phyloP scores from a whole-genome alignment of 2,888 invertebrate genomes.

The Bugula neritina region DNA sequence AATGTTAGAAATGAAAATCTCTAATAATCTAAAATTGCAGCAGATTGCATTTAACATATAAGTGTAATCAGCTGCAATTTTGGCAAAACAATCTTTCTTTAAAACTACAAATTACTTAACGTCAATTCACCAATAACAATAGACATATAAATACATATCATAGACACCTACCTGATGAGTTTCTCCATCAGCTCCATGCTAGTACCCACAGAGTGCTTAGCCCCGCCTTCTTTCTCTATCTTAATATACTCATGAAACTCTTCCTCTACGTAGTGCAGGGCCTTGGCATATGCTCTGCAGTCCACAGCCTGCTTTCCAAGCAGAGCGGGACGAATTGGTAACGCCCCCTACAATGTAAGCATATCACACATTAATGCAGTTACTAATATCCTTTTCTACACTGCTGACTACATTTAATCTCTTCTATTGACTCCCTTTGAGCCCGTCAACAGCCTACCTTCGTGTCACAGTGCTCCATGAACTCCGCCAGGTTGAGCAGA shows the following conservation, averaged over 20 bases:
- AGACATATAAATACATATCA: too few species aligned
- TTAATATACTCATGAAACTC: constrained; percentile 67
- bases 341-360: constrained; percentile 66
- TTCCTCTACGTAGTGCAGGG: constrained; percentile 82
- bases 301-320: constrained; percentile 91
- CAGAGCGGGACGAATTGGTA: constrained; percentile 79
- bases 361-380: too few species aligned
- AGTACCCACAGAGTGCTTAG: constrained; percentile 34
- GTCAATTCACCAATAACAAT: too few species aligned
- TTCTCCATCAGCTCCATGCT: constrained; percentile 85
- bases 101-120: too few species aligned
- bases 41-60: too few species aligned
- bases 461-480: constrained; percentile 94
- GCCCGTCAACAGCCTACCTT: constrained; percentile 41
- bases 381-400: too few species aligned
- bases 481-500: constrained; percentile 92
- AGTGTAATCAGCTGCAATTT: too few species aligned
- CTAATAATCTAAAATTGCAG: too few species aligned
- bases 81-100: too few species aligned
- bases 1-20: too few species aligned
- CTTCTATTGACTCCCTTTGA: too few species aligned
- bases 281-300: constrained; percentile 78
- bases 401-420: too few species aligned
- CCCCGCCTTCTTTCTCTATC: constrained; percentile 28
- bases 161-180: constrained; percentile 62